These are phyloP conservation scores for Dicranocentrus wangi DNA, from an alignment of 2,888 invertebrate species.

Conservation along the genomic window DNA sequence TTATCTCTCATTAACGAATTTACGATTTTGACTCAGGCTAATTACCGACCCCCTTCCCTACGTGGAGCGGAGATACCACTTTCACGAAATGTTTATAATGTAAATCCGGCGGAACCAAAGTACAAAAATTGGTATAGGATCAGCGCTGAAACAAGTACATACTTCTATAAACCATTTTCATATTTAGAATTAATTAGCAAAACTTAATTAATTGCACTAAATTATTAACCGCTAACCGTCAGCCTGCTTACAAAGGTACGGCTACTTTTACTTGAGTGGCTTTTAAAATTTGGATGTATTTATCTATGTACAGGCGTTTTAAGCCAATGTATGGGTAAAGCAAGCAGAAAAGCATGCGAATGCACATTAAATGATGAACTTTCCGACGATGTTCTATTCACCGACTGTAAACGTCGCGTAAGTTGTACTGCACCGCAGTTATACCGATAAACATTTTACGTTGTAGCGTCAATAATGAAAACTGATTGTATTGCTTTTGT, in stretches of 20 bases:
- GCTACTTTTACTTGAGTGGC: too few relatives aligned
- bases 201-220: too few relatives aligned
- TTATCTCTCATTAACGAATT: too few relatives aligned
- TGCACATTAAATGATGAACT: conserved; percentile 55
- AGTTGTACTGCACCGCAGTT: too few relatives aligned
- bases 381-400: conserved; percentile 53
- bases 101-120: conserved; percentile 48
- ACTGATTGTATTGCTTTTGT: too few relatives aligned
- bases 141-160: conserved; percentile 55
- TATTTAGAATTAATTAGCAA: too few relatives aligned
- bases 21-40: conserved; percentile 31
- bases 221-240: too few relatives aligned
- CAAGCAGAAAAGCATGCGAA: conserved; percentile 35
- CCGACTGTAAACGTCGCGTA: conserved; percentile 67
- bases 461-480: too few relatives aligned
- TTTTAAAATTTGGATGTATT: too few relatives aligned
- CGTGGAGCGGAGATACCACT: conserved; percentile 64
- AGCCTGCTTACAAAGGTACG: too few relatives aligned
- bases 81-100: conserved; percentile 67
- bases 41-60: conserved; percentile 68
- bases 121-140: conserved; percentile 52
- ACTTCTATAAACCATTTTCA: too few relatives aligned
- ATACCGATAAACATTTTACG: too few relatives aligned
- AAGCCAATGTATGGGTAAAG: conserved; percentile 47
- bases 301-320: conserved; percentile 43